These are phyloP conservation scores for Orius insidiosus DNA, from an alignment of 1,140 invertebrate genomes.

Conservation along the genomic window DNA sequence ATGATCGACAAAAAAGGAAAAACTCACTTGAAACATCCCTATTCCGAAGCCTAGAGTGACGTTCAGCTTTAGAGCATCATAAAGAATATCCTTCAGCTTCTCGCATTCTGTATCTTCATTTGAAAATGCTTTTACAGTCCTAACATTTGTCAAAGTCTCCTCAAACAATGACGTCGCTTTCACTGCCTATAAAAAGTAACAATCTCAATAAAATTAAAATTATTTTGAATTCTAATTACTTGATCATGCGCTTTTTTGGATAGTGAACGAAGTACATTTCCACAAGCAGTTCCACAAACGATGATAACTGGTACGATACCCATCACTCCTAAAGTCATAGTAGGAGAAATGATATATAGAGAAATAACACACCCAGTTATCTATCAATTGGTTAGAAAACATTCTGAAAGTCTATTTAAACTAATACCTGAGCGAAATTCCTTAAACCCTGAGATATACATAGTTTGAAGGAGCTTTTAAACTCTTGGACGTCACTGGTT, in stretches of 20 bases:
- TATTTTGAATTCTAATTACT: conserved; percentile 26
- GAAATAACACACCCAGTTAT: conserved; percentile 61
- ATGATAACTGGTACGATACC: conserved; percentile 70
- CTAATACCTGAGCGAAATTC: conserved; percentile 53
- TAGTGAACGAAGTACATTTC: conserved; percentile 47
- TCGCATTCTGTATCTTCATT: conserved; percentile 71
- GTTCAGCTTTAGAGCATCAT: conserved; percentile 49
- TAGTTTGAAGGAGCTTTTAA: conserved; percentile 89
- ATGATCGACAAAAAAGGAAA: conserved; percentile 1
- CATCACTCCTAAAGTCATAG: conserved; percentile 65
- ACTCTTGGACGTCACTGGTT: conserved; percentile 88
- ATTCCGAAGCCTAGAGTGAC: conserved; percentile 75
- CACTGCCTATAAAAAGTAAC: conserved; percentile 39
- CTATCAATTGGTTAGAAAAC: no score
- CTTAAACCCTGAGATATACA: conserved; percentile 76
- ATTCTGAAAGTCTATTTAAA: no score
- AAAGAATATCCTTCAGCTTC: conserved; percentile 56
- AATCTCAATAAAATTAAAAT: conserved; percentile 3
- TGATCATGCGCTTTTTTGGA: conserved; percentile 63
- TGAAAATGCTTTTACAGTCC: conserved; percentile 81
- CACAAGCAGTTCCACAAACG: conserved; percentile 54
- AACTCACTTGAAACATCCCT: conserved; percentile 55
- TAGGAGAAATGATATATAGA: conserved; percentile 66
- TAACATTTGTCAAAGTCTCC: conserved; percentile 81
- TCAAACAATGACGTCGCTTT: conserved; percentile 74